A percentile compares a stretch with the other conserved stretches of the same genome.
Evolutionary conservation across 2,113 vertebrate species (phyloP).

Genomic region (Laterallus jamaicensis): DNA sequence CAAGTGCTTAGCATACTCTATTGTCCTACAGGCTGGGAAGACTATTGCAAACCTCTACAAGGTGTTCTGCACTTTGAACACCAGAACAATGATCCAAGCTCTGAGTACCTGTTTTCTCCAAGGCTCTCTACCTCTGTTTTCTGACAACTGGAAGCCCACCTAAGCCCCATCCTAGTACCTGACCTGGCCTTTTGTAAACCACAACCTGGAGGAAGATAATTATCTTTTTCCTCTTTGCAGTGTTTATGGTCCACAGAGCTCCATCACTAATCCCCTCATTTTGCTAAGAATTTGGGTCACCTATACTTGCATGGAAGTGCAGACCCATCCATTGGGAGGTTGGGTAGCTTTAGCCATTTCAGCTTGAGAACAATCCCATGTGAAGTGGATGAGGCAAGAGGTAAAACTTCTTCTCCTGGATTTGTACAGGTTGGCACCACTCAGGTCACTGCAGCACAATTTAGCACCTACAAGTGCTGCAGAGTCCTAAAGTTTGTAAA

Average conservation of each 20-base stretch:
- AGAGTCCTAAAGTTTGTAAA: neutral
- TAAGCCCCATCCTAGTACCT: neutral
- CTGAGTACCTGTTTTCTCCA: neutral
- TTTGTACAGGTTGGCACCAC: neutral
- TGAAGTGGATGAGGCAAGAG: neutral
- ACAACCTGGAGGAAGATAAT: neutral
- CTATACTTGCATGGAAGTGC: neutral
- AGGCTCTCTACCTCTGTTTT: neutral
- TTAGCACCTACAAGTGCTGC: neutral
- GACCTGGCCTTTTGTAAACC: neutral
- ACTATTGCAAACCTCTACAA: neutral
- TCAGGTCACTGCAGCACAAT: neutral
- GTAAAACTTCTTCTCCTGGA: neutral
- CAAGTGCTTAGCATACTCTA: neutral
- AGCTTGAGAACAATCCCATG: neutral
- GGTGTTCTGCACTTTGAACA: neutral
- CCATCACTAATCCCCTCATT: neutral
- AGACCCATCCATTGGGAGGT: neutral
- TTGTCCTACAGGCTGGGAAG: neutral
- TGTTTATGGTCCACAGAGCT: neutral
- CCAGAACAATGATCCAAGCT: neutral
- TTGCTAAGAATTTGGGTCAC: neutral
- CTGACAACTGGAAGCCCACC: neutral
- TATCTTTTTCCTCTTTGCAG: neutral
- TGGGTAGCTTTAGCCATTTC: neutral